Evolutionary conservation across 92 coral and sea anemone species (phyloP), one percentile per base, ranked within the genome.

Genomic region (Paragorgia papillata): DNA sequence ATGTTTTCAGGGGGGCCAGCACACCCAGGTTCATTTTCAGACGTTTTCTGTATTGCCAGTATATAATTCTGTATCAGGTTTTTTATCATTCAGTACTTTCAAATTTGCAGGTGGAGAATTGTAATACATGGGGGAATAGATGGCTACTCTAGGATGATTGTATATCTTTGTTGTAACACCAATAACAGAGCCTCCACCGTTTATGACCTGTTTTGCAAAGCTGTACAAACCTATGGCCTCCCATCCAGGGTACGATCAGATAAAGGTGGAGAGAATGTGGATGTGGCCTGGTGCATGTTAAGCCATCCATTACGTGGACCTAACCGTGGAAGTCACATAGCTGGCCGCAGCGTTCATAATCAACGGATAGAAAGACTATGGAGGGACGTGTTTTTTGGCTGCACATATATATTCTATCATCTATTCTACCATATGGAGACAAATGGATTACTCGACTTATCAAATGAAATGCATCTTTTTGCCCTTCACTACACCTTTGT

Each of bases 291-390:
- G 85, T 81, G 43, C 34, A 81, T 81, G 80, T 62, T 73, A 31
- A 43, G 40, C 53, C 85, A 81, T 71, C 85, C 85, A 40, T 61
- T 69, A 56, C 85, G 56, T 70, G 85, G 85, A 20, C 85, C 85
- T 56, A 65, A 81, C 60, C 55, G 85, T 40, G 85, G 80, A 20
- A 81, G 85, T 48, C 85, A 81, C 22, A 81, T 69, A 7, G 56
- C 84, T 2, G 78, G 85, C 59, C 74, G 77, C 25, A 69, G 79
- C 39, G 85, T 80, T 21, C 84, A 80, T 57, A 80, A 80, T 51
- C 79, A 80, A 39, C 64, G 71, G 24, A 80, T 80, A 24, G 73
- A 80, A 66, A 26, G 85, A 22, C 66, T 80, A 31, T 80, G 85
- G 85, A 44, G 85, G 41, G 85, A 80, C 48, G 43, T 80, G 57